Evolutionary conservation across 1,140 invertebrate genomes (phyloP).

Genomic region (Diabrotica undecimpunctata): DNA sequence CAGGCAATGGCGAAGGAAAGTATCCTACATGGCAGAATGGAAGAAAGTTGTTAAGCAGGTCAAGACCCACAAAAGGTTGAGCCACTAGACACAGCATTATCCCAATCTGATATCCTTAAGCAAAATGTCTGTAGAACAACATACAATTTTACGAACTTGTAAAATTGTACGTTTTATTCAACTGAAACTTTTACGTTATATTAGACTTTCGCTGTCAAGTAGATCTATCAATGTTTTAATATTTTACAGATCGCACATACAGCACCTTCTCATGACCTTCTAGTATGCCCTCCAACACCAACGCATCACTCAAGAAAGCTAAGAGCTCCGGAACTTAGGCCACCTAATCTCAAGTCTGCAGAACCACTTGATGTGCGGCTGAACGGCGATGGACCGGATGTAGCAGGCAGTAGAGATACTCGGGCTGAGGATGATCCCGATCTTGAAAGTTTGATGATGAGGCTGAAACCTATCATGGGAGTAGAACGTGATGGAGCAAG

Average conservation of each 20-base stretch:
- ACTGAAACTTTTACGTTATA: too few relatives aligned
- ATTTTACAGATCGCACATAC: constrained; percentile 16
- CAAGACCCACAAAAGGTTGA: too few relatives aligned
- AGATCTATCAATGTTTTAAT: not conserved
- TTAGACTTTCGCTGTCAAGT: too few relatives aligned
- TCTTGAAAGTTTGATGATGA: not conserved
- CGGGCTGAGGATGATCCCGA: not conserved
- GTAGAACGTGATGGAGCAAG: not conserved
- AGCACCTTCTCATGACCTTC: constrained; percentile 33
- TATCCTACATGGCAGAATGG: too few relatives aligned
- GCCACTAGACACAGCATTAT: too few relatives aligned
- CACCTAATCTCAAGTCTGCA: constrained; percentile 48
- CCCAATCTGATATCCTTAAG: too few relatives aligned
- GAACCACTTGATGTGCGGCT: constrained; percentile 16
- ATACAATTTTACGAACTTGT: too few relatives aligned
- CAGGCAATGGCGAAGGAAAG: too few relatives aligned
- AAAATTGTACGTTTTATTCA: too few relatives aligned
- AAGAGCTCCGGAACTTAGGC: constrained; percentile 49
- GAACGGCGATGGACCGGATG: not conserved
- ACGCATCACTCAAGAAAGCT: constrained; percentile 72
- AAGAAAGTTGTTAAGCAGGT: too few relatives aligned
- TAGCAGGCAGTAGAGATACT: not conserved
- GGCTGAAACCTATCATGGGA: not conserved
- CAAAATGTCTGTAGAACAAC: too few relatives aligned
- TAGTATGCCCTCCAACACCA: constrained; percentile 72